Conservation (phyloP, 1,140 invertebrate genomes). For the Lanistes nyassanus region DNA sequence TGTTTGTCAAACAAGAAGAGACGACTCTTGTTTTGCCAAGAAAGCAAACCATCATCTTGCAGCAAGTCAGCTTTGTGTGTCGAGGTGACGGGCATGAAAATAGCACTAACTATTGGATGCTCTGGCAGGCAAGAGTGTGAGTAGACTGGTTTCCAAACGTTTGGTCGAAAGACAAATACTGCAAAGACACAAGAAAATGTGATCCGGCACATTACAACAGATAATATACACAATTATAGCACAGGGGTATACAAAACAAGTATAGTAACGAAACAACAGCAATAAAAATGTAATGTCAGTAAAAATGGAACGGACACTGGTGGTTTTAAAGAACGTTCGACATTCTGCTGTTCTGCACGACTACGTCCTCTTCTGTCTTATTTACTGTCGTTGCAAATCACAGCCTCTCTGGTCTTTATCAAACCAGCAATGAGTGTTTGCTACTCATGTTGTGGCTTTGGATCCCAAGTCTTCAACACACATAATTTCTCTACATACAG, state of each 20-base stretch:
- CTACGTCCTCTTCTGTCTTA: too few relatives aligned
- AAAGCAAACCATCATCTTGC: constrained; percentile 24
- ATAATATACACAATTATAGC: background rate
- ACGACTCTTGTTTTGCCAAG: constrained; percentile 40
- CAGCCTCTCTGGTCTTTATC: too few relatives aligned
- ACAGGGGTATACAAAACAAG: background rate
- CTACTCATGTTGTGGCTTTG: too few relatives aligned
- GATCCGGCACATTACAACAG: background rate
- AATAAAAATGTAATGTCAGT: background rate
- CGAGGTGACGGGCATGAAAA: constrained; percentile 39
- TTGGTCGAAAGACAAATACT: constrained; percentile 75
- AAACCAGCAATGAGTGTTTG: too few relatives aligned
- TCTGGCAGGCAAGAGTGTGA: constrained; percentile 13
- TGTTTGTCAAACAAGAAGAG: constrained; percentile 45
- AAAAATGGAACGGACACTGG: background rate
- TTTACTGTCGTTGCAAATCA: too few relatives aligned
- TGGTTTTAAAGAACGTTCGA: background rate
- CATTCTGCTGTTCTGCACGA: background rate
- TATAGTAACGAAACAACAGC: too few relatives aligned
- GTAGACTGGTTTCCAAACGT: constrained; percentile 68
- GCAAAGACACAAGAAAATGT: constrained; percentile 36
- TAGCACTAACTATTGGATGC: constrained; percentile 24
- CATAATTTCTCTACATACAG: too few relatives aligned
- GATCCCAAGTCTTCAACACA: too few relatives aligned
- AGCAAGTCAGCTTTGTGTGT: background rate